These are phyloP conservation scores for Acronicta leporina DNA, from an alignment of 2,888 invertebrate species.

Conservation along the genomic window DNA sequence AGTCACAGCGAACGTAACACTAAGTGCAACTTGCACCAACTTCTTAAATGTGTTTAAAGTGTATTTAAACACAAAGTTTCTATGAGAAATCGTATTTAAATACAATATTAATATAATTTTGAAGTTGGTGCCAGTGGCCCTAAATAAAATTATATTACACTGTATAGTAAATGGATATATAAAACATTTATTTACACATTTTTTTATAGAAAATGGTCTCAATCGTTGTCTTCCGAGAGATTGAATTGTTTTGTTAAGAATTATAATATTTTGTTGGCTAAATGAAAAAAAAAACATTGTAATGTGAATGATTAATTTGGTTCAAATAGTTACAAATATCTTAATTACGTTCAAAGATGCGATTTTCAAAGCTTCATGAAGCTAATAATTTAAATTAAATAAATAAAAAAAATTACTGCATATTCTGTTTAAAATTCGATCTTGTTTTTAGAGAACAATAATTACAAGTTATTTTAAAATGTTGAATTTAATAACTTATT, in stretches of 20 bases:
- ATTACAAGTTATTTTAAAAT: neutral
- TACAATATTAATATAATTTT: no score
- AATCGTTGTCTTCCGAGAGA: constrained; percentile 46
- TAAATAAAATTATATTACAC: no score
- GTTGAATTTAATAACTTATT: constrained; percentile 9
- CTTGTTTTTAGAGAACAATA: neutral
- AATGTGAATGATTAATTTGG: constrained; percentile 12
- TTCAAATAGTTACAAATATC: constrained; percentile 3
- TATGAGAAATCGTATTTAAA: no score
- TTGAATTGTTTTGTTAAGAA: constrained; percentile 14
- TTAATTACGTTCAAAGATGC: constrained; percentile 7
- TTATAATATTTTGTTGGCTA: constrained; percentile 17
- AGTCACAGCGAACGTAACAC: no score
- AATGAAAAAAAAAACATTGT: neutral
- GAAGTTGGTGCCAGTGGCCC: no score
- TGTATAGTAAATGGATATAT: neutral
- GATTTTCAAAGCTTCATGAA: constrained; percentile 29
- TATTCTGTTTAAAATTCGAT: constrained; percentile 25
- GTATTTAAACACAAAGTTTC: no score
- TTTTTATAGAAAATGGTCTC: constrained; percentile 23
- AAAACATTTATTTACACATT: constrained; percentile 9
- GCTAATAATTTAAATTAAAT: constrained; percentile 31
- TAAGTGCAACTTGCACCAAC: no score
- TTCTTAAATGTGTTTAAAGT: no score
- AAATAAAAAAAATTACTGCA: constrained; percentile 18